Percentiles rank a stretch among this genome's conserved stretches.
phyloP scores from a whole-genome alignment of 2,797 vertebrate species.

The Dicrostonyx torquatus region DNA sequence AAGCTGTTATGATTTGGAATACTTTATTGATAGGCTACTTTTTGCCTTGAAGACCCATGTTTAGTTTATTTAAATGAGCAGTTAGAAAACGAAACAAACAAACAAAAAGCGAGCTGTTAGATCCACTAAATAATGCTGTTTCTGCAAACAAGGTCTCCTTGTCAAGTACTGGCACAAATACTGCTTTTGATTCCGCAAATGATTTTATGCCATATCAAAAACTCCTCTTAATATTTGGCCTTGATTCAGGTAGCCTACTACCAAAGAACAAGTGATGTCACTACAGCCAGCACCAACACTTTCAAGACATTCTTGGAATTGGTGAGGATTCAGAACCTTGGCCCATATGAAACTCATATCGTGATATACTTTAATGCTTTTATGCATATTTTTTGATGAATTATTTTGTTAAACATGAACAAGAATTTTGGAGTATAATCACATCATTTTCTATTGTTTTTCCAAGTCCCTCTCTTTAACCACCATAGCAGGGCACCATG shows the following conservation, averaged over 20 bases:
- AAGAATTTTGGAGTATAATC: not conserved
- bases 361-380: not conserved
- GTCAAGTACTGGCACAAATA: not conserved
- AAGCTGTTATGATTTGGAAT: not conserved
- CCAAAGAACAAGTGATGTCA: not conserved
- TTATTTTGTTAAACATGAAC: not conserved
- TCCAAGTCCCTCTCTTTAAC: not conserved
- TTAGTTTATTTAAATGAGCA: not conserved
- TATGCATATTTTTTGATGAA: not conserved
- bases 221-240: not conserved
- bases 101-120: not conserved
- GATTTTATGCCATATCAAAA: not conserved
- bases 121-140: not conserved
- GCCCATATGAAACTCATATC: not conserved
- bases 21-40: not conserved
- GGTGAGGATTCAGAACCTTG: not conserved
- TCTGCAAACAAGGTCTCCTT: not conserved
- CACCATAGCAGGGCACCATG: too few species aligned
- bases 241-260: not conserved
- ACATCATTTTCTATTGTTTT: not conserved
- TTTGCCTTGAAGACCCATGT: not conserved
- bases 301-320: not conserved
- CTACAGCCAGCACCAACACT: not conserved
- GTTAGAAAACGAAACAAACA: too few species aligned
- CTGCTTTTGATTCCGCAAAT: not conserved